Evolutionary conservation across 2,888 invertebrate species (phyloP), one percentile per base, ranked within the genome.

Genomic region (Cephus spinipes): DNA sequence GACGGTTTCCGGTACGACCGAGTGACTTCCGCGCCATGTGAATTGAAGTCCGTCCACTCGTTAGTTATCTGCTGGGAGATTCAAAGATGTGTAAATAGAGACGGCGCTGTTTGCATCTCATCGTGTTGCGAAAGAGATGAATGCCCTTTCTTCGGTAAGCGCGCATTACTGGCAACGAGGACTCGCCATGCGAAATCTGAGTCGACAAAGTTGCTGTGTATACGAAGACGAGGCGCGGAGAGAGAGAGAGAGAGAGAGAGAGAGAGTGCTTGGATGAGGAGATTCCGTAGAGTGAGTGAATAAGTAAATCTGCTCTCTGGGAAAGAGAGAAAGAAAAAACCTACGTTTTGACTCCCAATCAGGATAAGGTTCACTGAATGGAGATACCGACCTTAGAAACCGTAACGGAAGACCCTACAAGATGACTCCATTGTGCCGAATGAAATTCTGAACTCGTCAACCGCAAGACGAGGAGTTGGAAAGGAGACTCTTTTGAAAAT

Each of bases 11-110:
- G 55, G 55, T 23, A 55, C 55, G 23, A 55, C 55, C 23, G 23
- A 23, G 55, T 55, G 55, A 23, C 55, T 55, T 55, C 55, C 55
- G 55, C 55, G 23, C 23, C 9, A 55, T 55, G 6, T 55, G 23
- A 55, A 55, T 55, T 23, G 23, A 55, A 55, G 71, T 12, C 12
- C 71, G 71, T 71, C 71, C 71, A 31, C 71, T 32, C 71, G 71
- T 83, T 81, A 84, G 81, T 87, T 88, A 88, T 88, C 88, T 87
- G 81, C 83, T 81, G 85, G 81, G 86, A 90, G 91, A 91, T 91
- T 91, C 90, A 91, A 91, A 91, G 91, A 88, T 87, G 85, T 82
- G 88, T 88, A 90, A 90, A 90, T 90, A 89, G 88, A 89, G 89
- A 90, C 77, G 73, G 78, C 81, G 79, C 75, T 90, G 89, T 90